A percentile compares a stretch with the other conserved stretches of the same genome.
Conservation (phyloP, 2,888 invertebrate genomes). For the Oithona nana region DNA sequence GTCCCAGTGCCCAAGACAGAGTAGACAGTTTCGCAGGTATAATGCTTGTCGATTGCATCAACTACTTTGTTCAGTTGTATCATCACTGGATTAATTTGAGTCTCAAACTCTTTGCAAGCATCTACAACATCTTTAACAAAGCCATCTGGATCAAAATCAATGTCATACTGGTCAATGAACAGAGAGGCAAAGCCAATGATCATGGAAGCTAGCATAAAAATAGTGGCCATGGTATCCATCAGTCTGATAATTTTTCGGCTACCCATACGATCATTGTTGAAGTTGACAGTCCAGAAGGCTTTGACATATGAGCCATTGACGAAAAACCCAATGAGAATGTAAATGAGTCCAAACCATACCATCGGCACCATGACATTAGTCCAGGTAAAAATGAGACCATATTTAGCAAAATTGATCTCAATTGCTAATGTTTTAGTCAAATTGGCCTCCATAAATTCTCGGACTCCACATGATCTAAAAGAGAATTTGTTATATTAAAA, state of each 20-base stretch:
- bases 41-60: conserved; percentile 3
- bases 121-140: conserved; percentile 6
- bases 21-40: conserved; percentile 9
- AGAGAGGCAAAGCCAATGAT: conserved; percentile 12
- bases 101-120: conserved; percentile 2
- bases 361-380: too few species aligned
- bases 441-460: too few species aligned
- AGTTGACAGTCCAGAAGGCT: too few species aligned
- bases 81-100: background rate
- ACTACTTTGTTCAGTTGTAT: background rate
- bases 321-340: too few species aligned
- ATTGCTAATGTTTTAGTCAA: too few species aligned
- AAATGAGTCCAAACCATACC: too few species aligned
- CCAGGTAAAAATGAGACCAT: too few species aligned
- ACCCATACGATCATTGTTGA: too few species aligned
- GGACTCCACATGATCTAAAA: too few species aligned
- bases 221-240: conserved; percentile 10
- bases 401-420: too few species aligned
- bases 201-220: background rate
- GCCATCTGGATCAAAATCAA: conserved; percentile 8
- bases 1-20: conserved; percentile 6
- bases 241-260: conserved; percentile 6
- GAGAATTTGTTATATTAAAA: too few species aligned
- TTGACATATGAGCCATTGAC: too few species aligned
- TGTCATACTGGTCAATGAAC: conserved; percentile 17